Evolutionary conservation across 35 echinoderm and acorn worm genomes (phyloP), one percentile per base, ranked within the genome.

Genomic region (Heliocidaris erythrogramma): DNA sequence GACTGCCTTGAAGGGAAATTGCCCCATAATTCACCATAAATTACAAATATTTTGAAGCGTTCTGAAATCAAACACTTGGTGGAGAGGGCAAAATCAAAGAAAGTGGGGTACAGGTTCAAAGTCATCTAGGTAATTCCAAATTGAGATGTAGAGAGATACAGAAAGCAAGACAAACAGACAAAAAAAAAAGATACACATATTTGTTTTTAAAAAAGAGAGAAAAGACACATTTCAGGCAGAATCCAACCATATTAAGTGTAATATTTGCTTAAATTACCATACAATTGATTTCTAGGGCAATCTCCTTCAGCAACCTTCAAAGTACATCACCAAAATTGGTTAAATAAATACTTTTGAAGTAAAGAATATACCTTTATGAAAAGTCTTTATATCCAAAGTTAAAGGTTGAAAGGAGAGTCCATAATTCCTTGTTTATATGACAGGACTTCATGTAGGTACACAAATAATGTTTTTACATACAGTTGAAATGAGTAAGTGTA

Each of bases 11-110:
- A 78, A 78, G 65, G 65, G 65, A 78, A 78, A 78, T 78, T 27
- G 65, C 27, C 17, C 65, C 65, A 78, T 78, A 78, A 78, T 78
- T 78, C 65, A 78, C 65, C 65, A 78, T 78, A 78, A 78, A 78
- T n/a, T 78, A 78, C 65, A 78, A 78, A 78, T 78, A 78, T 78
- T 78, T 78, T 27, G 65, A 78, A 78, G 65, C 27, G 65, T 78
- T 78, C 65, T 78, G 17, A 78, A 78, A 78, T 78, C 65, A 78
- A 78, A 78, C 27, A n/a, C 65, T 78, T 21, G 65, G 65, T 78
- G 8, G 7, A 78, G 65, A 29, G 21, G 21, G 17, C 4, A 27
- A 78, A 71, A 71, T 71, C 61, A 71, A 71, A 71, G 61, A 71
- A 78, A 78, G 65, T 78, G 65, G 65, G 65, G 65, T 78, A 18